Conservation (phyloP, 2,797 vertebrate genomes). For the Typhlichthys eigenmanni region DNA sequence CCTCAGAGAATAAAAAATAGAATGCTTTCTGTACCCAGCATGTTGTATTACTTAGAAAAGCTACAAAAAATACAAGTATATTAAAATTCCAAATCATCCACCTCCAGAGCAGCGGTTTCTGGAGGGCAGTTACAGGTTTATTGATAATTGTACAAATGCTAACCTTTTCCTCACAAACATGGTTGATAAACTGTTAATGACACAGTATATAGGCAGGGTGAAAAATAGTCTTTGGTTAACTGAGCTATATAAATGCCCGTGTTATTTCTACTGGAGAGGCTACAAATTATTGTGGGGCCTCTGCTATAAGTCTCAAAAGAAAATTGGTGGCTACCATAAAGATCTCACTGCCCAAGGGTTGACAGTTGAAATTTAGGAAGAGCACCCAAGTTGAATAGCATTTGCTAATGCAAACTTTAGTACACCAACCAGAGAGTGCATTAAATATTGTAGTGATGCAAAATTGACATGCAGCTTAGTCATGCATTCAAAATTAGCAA, state of each 20-base stretch:
- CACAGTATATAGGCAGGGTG: conserved; percentile 21
- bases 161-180: conserved; percentile 56
- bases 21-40: not conserved
- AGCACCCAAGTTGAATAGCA: conserved; percentile 30
- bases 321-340: conserved; percentile 54
- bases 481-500: too few relatives aligned
- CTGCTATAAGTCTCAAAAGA: conserved; percentile 25
- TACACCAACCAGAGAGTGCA: conserved; percentile 36
- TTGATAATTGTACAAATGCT: conserved; percentile 61
- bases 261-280: conserved; percentile 21
- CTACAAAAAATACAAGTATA: not conserved
- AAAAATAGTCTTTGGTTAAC: conserved; percentile 29
- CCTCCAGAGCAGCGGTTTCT: conserved; percentile 29
- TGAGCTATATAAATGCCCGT: conserved; percentile 17
- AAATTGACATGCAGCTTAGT: not conserved
- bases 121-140: conserved; percentile 44
- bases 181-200: conserved; percentile 65
- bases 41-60: conserved; percentile 14
- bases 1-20: not conserved
- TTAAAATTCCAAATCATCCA: conserved; percentile 40
- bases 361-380: conserved; percentile 45
- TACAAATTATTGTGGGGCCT: conserved; percentile 37
- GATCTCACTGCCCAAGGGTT: conserved; percentile 36
- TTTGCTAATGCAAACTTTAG: conserved; percentile 26
- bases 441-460: not conserved